Evolutionary conservation across 2,797 vertebrate genomes (phyloP).

Genomic region (Diglossa cyanea): DNA sequence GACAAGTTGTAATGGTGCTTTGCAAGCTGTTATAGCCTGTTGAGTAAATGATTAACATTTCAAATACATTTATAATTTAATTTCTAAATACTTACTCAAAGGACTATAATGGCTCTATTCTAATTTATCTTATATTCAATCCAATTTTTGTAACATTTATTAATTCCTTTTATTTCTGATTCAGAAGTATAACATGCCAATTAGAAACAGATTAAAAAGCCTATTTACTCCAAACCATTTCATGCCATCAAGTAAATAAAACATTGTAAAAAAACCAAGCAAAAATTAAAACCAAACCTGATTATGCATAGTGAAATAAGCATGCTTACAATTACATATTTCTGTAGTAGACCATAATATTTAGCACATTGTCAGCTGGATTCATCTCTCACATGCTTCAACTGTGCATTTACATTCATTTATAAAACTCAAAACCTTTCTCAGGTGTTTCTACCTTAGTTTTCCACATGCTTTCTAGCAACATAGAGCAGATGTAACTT

Average conservation of each 20-base stretch:
- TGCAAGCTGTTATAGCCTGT: slow-evolving; percentile 42
- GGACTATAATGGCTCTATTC: slow-evolving; percentile 27
- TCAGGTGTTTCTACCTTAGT: background rate
- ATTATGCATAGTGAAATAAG: slow-evolving; percentile 57
- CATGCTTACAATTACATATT: slow-evolving; percentile 47
- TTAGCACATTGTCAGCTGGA: slow-evolving; percentile 37
- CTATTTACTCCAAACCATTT: slow-evolving; percentile 48
- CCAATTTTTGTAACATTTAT: slow-evolving; percentile 59
- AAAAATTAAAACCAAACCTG: background rate
- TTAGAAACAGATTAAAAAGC: slow-evolving; percentile 66
- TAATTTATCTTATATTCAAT: slow-evolving; percentile 55
- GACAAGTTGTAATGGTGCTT: slow-evolving; percentile 20
- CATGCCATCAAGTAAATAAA: slow-evolving; percentile 64
- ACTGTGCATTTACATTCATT: background rate
- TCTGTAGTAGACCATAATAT: slow-evolving; percentile 35
- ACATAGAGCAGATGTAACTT: background rate
- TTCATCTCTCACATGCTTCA: background rate
- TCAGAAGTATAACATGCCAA: slow-evolving; percentile 48
- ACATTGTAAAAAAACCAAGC: background rate
- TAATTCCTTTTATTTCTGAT: slow-evolving; percentile 62
- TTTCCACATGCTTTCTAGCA: background rate
- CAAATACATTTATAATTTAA: slow-evolving; percentile 63
- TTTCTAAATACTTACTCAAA: slow-evolving; percentile 61
- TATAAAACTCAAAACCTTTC: background rate
- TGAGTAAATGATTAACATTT: slow-evolving; percentile 64